phyloP scores from a whole-genome alignment of 2,888 invertebrate species.

The Agrochola macilenta region DNA sequence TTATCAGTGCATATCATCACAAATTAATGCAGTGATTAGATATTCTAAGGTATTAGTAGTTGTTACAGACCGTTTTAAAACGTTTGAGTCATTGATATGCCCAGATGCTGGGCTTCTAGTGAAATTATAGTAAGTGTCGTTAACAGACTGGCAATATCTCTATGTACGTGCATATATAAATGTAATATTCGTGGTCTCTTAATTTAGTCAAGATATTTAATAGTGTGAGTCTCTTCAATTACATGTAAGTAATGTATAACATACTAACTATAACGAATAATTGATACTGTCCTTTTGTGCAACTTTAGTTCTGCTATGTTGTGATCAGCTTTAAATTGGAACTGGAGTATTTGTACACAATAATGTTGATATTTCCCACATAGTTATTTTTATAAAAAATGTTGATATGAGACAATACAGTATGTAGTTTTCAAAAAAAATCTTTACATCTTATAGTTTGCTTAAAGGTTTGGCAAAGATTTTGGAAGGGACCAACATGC shows the following conservation, averaged over 20 bases:
- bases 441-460: slow-evolving; percentile 76
- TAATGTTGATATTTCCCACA: slow-evolving; percentile 86
- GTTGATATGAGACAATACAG: slow-evolving; percentile 89
- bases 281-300: slow-evolving; percentile 88
- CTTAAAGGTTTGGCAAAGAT: slow-evolving; percentile 82
- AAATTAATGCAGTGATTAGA: slow-evolving; percentile 90
- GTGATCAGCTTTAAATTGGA: slow-evolving; percentile 89
- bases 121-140: slow-evolving; percentile 89
- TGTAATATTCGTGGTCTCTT: slow-evolving; percentile 90
- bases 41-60: slow-evolving; percentile 90
- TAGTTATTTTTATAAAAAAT: slow-evolving; percentile 89
- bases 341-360: slow-evolving; percentile 88
- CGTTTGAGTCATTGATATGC: slow-evolving; percentile 88
- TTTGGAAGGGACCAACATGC: slow-evolving; percentile 89
- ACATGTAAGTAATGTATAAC: slow-evolving; percentile 87
- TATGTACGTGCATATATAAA: slow-evolving; percentile 89
- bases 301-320: slow-evolving; percentile 89
- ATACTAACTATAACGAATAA: slow-evolving; percentile 84
- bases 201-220: slow-evolving; percentile 90
- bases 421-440: slow-evolving; percentile 82
- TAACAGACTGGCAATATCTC: slow-evolving; percentile 90
- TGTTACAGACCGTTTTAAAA: slow-evolving; percentile 89
- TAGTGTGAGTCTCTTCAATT: slow-evolving; percentile 89
- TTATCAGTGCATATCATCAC: slow-evolving; percentile 91
- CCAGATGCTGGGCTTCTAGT: slow-evolving; percentile 89